Base-by-base conservation (phyloP, 2,797 vertebrate genomes). In the Nyctibius grandis region DNA sequence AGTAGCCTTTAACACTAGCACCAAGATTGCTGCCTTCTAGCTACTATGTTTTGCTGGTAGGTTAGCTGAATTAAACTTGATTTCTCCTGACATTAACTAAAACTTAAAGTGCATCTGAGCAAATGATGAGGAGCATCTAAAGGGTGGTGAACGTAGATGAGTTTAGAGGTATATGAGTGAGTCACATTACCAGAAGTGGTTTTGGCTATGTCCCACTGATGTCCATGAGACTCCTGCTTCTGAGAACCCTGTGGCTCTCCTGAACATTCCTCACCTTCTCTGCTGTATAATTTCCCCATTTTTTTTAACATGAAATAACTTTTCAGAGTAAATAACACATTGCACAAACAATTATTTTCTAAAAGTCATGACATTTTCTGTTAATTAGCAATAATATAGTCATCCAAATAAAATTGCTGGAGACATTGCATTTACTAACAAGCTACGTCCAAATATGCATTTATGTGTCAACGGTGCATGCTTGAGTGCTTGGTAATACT, bases 331-430 rank as follows among this genome's bases (percentile, higher is more conserved):
- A 86, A 95, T 69, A 96, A 76, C 50, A 45, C 59, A 15, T 31
- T 93, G 65, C 76, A 80, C 89, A 91, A 91, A 86, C 72, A 95
- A 73, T 87, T 88, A 69, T 48, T 67, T 82, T 76, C 63, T 80
- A 96, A 88, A 96, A 97, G 94, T 88, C 95, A 87, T 63, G 91
- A 85, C 93, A 95, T 97, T 95, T 96, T 90, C 88, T 94, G 74
- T 85, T 96, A 96, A 96, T 97, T 91, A 96, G 63, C 47, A 93
- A 76, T 95, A 96, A 90, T 82, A 93, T 21, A 96, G 90, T 94
- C 74, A 95, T 21, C 83, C 85, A 84, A 87, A 88, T 60, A 95
- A 81, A 97, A 96, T 73, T 96, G 83, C 85, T 82, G 83, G 80
- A 83, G 77, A 94, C 88, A 85, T 50, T 79, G 77, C 93, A 90